Evolutionary conservation across 2,888 invertebrate genomes (phyloP), one percentile per base, ranked within the genome.

Genomic region (Pandemis corylana): DNA sequence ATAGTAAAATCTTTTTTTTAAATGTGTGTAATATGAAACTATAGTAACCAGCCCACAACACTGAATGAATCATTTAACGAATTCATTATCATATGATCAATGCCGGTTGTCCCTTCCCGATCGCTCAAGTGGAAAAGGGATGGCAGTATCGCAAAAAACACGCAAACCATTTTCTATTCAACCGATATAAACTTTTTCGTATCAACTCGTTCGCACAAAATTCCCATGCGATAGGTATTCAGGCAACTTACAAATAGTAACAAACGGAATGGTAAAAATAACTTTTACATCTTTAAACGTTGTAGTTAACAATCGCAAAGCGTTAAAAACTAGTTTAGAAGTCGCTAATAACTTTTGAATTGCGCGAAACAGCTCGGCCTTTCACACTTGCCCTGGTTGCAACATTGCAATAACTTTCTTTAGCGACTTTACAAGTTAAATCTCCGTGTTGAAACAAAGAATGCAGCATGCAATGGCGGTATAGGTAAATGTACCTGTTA

Each of bases 401-500:
- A 59, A 44, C 20, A 56, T 3, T 15, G 15, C 15, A 2, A 13
- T 62, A 71, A 71, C 70, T 75, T 71, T 67, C 62, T 36, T 51
- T 65, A 49, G 20, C 42, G 12, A 61, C 28, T 61, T 62, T 13
- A 44, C 44, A 36, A 67, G 12, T 71, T 46, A 56, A 66, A 68
- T 63, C 49, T 51, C 9, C 62, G 56, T 53, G 63, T 64, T 59
- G 56, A 59, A 72, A 76, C 53, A 68, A 75, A 71, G 70, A 67
- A 62, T 71, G 75, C 71, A 71, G 44, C 59, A 28, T 75, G 75
- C 75, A 75, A 75, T 75, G 75, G 71, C 75, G 71, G 61, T 56
- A 66, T 51, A 59, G 46, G 68, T 70, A 63, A 62, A 90, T 89
- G 76, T 83, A 94, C 94, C 93, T 93, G 92, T 89, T 84, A 91